Percentiles rank a stretch among this genome's conserved stretches.
Conservation (phyloP, 2,797 vertebrate genomes). For the Bryconaethiops microstoma region DNA sequence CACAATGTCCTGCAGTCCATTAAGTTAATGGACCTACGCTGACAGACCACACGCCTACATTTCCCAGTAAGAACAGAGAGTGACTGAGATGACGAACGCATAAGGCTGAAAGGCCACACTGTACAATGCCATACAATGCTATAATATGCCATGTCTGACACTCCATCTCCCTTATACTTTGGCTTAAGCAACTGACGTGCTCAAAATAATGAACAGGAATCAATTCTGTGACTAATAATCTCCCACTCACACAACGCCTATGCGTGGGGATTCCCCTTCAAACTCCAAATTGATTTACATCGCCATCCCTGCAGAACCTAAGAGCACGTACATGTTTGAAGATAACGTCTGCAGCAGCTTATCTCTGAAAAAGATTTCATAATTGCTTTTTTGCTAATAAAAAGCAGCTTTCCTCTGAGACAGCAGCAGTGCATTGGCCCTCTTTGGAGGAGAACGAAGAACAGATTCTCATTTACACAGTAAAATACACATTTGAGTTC, state of each 20-base stretch:
- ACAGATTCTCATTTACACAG: too few relatives aligned
- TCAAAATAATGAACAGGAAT: slow-evolving; percentile 14
- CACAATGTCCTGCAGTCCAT: slow-evolving; percentile 61
- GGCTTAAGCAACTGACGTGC: neutral
- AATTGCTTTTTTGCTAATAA: slow-evolving; percentile 24
- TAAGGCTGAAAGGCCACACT: slow-evolving; percentile 17
- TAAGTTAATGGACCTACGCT: slow-evolving; percentile 65
- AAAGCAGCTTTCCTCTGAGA: neutral
- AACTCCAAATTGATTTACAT: slow-evolving; percentile 22
- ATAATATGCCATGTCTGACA: slow-evolving; percentile 4
- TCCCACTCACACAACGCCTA: slow-evolving; percentile 30
- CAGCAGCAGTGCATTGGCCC: neutral
- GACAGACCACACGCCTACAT: slow-evolving; percentile 19
- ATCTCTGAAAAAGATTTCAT: slow-evolving; percentile 29
- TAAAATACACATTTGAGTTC: too few relatives aligned
- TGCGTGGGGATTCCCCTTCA: slow-evolving; percentile 31
- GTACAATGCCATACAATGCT: slow-evolving; percentile 25
- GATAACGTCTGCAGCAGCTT: slow-evolving; percentile 6
- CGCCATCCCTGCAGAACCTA: neutral
- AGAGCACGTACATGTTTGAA: slow-evolving; percentile 5
- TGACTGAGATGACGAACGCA: slow-evolving; percentile 26
- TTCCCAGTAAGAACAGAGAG: slow-evolving; percentile 28
- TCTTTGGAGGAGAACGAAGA: neutral
- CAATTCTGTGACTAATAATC: slow-evolving; percentile 8
- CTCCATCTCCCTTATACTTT: neutral